Evolutionary conservation across 2,113 vertebrate species (phyloP), one percentile per base, ranked within the genome.

Genomic region (Muntiacus muntjak): DNA sequence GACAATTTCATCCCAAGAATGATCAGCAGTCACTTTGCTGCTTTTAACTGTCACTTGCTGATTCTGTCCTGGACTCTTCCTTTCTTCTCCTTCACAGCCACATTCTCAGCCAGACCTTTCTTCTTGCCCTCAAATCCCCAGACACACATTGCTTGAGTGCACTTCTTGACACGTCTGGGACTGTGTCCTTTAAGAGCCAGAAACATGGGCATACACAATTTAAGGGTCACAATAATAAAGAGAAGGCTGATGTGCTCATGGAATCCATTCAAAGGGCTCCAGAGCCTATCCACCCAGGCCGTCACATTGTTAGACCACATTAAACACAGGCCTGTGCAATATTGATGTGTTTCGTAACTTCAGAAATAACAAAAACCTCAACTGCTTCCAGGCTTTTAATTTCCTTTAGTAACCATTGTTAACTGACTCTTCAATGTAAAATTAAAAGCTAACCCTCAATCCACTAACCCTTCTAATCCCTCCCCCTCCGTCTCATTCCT

Each of bases 371-470:
- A 94, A 95, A 98, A 98, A 95, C 97, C 98, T 97, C 97, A 98
- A 97, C 96, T 96, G 96, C 95, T 98, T 97, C 97, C 97, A 98
- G 98, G 92, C 97, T 97, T 98, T 97, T 98, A 98, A 98, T 98
- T 97, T 98, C 95, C 97, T 97, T 97, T 98, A 97, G 97, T 97
- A 97, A 97, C 93, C 89, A 97, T 98, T 98, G 97, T 98, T 97
- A 98, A 98, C 95, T 57, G 97, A 95, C 84, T 97, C 95, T 95
- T 97, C 97, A 97, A 86, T 97, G 74, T 94, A 95, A 97, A 98
- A 98, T 97, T 87, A 97, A 98, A 98, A 97, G 84, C 97, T 93
- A 96, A 95, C 52, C 91, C 91, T 97, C 93, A 97, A 85, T 97
- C 87, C 81, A 92, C 83, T 54, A 95, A 89, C 87, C 74, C 47